Conservation (phyloP, 2,113 vertebrate genomes). For the Nerophis lumbriciformis region DNA sequence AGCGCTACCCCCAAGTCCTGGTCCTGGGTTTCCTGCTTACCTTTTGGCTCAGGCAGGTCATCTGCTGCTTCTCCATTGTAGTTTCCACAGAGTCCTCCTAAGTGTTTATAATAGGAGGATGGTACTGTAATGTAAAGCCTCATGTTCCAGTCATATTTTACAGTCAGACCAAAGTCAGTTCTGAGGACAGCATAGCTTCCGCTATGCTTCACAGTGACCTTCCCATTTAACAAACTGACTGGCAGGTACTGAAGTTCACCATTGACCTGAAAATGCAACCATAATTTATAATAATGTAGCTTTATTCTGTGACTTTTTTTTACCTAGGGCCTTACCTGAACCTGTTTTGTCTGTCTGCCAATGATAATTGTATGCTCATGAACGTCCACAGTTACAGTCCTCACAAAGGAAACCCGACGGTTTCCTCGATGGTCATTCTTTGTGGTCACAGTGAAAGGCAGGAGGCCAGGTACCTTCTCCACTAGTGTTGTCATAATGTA, state of each 20-base stretch:
- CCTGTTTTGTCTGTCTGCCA: not conserved
- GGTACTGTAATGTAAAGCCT: constrained; percentile 30
- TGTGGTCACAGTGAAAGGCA: constrained; percentile 22
- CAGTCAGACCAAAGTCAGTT: constrained; percentile 27
- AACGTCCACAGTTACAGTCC: constrained; percentile 12
- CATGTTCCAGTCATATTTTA: constrained; percentile 29
- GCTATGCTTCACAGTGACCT: not conserved
- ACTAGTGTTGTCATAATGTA: constrained; percentile 24
- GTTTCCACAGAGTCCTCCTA: constrained; percentile 36
- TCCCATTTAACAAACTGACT: not conserved
- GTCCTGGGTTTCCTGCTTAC: not conserved
- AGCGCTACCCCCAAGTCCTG: not conserved
- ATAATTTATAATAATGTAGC: not conserved
- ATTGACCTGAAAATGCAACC: constrained; percentile 17
- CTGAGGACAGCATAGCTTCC: constrained; percentile 10
- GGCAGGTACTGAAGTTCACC: constrained; percentile 26
- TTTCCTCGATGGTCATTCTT: constrained; percentile 25
- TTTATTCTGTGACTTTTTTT: not conserved
- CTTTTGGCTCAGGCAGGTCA: constrained; percentile 15
- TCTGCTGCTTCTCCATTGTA: constrained; percentile 29
- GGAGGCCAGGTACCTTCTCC: not conserved
- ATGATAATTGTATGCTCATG: constrained; percentile 17
- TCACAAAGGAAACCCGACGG: constrained; percentile 17
- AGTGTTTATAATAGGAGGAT: constrained; percentile 23
- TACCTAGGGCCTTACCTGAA: constrained; percentile 10